Evolutionary conservation across 2,888 invertebrate genomes (phyloP).

Genomic region (Silvanus unidentatus): DNA sequence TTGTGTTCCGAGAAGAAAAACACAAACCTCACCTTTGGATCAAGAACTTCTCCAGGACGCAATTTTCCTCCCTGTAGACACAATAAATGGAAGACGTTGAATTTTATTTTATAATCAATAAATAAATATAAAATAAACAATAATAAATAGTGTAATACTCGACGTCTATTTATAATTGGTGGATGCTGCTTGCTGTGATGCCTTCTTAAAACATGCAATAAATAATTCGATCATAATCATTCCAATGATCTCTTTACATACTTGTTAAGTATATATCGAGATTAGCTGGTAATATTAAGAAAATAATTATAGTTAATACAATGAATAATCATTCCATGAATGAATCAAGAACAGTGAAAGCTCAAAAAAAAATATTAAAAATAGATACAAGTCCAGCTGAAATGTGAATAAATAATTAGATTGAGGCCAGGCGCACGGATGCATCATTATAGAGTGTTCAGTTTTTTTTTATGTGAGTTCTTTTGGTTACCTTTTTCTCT

Average conservation of each 20-base stretch:
- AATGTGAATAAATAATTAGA: slow-evolving; percentile 26
- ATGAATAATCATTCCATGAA: too few species aligned
- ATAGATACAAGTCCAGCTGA: slow-evolving; percentile 30
- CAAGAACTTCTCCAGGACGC: slow-evolving; percentile 72
- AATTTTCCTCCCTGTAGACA: slow-evolving; percentile 66
- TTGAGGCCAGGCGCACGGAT: slow-evolving; percentile 28
- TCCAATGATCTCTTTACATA: too few species aligned
- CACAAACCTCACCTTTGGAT: slow-evolving; percentile 70
- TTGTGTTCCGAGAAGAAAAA: slow-evolving; percentile 41
- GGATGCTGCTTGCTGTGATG: slow-evolving; percentile 24
- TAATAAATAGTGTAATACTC: slow-evolving; percentile 21
- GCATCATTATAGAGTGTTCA: slow-evolving; percentile 14
- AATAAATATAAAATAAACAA: slow-evolving; percentile 3
- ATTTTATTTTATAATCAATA: slow-evolving; percentile 19
- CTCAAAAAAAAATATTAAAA: slow-evolving; percentile 11
- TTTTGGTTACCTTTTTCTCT: slow-evolving; percentile 76
- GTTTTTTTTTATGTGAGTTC: slow-evolving; percentile 4
- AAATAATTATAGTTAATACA: too few species aligned
- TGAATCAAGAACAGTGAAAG: slow-evolving; percentile 14
- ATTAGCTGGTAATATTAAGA: too few species aligned
- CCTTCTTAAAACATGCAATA: slow-evolving; percentile 1
- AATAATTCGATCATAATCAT: too few species aligned
- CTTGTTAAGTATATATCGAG: too few species aligned
- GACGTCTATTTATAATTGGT: slow-evolving; percentile 15
- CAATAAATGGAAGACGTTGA: slow-evolving; percentile 18